Conservation (phyloP, 2,113 vertebrate species). For the Phyllostomus discolor region DNA sequence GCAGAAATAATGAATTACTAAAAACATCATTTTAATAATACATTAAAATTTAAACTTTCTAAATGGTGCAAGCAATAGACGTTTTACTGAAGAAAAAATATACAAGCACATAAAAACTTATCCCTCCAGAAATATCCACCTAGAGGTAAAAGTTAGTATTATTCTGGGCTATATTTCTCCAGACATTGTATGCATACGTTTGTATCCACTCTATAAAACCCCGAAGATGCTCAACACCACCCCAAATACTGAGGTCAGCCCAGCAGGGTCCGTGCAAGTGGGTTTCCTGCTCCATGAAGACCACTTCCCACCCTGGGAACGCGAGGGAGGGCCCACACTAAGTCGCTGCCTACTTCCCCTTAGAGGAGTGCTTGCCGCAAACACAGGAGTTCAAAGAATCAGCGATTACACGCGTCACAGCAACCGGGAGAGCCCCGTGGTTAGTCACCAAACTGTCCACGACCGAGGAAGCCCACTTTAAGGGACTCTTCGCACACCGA, state of each 20-base stretch:
- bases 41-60: background rate
- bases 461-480: background rate
- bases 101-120: background rate
- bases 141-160: background rate
- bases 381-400: background rate
- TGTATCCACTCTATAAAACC: background rate
- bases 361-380: background rate
- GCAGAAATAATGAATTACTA: conserved; percentile 7
- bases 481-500: background rate
- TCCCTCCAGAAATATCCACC: background rate
- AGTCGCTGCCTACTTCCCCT: background rate
- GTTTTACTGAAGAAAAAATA: background rate
- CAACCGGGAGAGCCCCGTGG: background rate
- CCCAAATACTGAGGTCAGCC: background rate
- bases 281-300: background rate
- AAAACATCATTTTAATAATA: background rate
- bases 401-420: background rate
- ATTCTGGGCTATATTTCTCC: background rate
- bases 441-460: conserved; percentile 17
- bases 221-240: background rate
- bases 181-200: background rate
- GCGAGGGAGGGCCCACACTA: background rate
- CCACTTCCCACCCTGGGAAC: background rate
- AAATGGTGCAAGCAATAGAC: background rate
- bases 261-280: background rate